Percentiles rank a stretch among this genome's conserved stretches.
Evolutionary conservation across 2,797 vertebrate species (phyloP).

Genomic region (Octomys mimax): DNA sequence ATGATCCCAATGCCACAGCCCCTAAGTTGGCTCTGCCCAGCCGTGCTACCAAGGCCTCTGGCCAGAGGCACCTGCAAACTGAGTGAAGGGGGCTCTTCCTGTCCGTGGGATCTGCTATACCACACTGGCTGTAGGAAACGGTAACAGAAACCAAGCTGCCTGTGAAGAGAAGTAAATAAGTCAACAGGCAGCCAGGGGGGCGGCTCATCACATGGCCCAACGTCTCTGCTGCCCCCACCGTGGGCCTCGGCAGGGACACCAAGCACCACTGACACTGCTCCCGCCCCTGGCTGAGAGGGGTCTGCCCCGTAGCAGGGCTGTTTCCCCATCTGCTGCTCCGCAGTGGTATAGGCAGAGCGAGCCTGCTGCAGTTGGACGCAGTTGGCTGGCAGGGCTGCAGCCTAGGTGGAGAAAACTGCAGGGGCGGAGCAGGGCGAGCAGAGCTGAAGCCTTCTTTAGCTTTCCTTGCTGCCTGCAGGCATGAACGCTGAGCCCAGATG

Average conservation of each 20-base stretch:
- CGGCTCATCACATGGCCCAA: not conserved
- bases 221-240: not conserved
- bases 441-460: not conserved
- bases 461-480: not conserved
- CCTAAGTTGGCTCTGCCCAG: accelerated
- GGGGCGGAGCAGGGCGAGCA: accelerated
- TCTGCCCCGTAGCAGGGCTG: not conserved
- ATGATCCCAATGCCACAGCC: accelerated
- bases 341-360: accelerated
- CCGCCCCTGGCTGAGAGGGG: accelerated
- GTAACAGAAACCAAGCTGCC: not conserved
- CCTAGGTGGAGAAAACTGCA: not conserved
- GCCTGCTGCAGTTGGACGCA: not conserved
- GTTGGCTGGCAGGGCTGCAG: not conserved
- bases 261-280: too few species aligned
- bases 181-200: not conserved
- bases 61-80: not conserved
- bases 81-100: not conserved
- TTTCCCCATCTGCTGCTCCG: not conserved
- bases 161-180: not conserved
- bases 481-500: not conserved
- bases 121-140: not conserved
- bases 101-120: too few species aligned
- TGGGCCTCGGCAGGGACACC: not conserved
- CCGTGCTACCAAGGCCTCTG: not conserved